phyloP scores from a whole-genome alignment of 2,888 invertebrate genomes.

The Ctenicera cuprea region DNA sequence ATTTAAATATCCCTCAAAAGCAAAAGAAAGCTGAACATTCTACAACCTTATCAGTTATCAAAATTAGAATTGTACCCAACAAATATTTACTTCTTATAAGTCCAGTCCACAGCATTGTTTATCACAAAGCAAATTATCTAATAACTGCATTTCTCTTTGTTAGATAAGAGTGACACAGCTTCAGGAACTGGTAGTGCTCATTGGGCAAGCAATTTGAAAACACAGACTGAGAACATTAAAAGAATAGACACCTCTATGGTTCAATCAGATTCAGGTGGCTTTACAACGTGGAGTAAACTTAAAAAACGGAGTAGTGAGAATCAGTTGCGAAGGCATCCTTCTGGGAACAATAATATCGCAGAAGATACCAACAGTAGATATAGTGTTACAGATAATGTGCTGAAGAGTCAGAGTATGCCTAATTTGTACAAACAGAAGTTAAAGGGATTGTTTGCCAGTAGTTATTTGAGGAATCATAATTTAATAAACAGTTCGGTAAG shows the following conservation, averaged over 20 bases:
- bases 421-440: conserved; percentile 79
- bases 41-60: background rate
- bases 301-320: conserved; percentile 82
- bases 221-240: conserved; percentile 58
- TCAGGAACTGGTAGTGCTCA: conserved; percentile 64
- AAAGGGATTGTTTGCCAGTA: conserved; percentile 75
- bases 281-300: conserved; percentile 92
- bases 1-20: background rate
- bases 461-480: conserved; percentile 72
- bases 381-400: conserved; percentile 75
- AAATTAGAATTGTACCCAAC: background rate
- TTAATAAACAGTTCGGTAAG: conserved; percentile 83
- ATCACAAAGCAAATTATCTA: background rate
- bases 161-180: conserved; percentile 66
- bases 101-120: background rate
- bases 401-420: conserved; percentile 87
- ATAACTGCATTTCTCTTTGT: background rate
- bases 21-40: background rate
- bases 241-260: conserved; percentile 77
- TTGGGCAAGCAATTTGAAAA: conserved; percentile 65
- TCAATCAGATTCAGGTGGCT: conserved; percentile 87
- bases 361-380: conserved; percentile 76
- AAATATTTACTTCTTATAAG: conserved; percentile 1
- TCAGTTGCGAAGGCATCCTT: conserved; percentile 83
- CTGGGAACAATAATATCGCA: conserved; percentile 77